Evolutionary conservation across 2,888 invertebrate species (phyloP).

Genomic region (Xanthostigma xanthostigma): DNA sequence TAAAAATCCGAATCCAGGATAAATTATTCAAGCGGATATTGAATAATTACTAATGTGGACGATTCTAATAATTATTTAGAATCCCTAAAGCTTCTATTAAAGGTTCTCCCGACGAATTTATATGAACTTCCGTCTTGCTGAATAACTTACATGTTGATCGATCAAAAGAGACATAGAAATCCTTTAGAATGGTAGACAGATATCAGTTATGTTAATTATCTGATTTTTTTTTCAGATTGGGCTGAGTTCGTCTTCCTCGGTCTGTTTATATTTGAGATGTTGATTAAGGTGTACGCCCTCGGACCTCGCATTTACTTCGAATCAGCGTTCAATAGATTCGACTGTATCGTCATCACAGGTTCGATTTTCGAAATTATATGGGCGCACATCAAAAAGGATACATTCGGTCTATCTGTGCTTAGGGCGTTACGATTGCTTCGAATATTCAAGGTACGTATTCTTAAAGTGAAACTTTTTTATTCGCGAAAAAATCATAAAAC

Average conservation of each 20-base stretch:
- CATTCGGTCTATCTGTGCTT: constrained; percentile 94
- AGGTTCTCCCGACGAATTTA: too few relatives aligned
- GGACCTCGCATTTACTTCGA: constrained; percentile 97
- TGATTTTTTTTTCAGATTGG: constrained; percentile 47
- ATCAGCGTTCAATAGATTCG: constrained; percentile 98
- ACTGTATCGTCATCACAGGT: constrained; percentile 97
- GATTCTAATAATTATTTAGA: too few relatives aligned
- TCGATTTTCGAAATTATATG: constrained; percentile 98
- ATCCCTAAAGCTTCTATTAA: too few relatives aligned
- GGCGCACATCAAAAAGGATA: constrained; percentile 88
- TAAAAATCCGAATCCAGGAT: too few relatives aligned
- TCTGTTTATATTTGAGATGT: constrained; percentile 98
- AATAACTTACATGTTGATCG: not conserved
- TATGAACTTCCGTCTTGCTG: not conserved
- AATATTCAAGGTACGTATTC: constrained; percentile 77
- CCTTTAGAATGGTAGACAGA: too few relatives aligned
- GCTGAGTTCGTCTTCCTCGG: constrained; percentile 97
- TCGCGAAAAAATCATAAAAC: not conserved
- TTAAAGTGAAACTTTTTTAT: not conserved
- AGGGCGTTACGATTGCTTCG: constrained; percentile 91
- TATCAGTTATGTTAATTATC: too few relatives aligned
- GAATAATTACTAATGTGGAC: too few relatives aligned
- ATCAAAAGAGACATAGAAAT: too few relatives aligned
- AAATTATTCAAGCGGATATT: too few relatives aligned
- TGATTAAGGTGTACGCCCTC: constrained; percentile 97